Conservation (phyloP, 2,797 vertebrate species). For the Acrossocheilus wenchowensis region DNA sequence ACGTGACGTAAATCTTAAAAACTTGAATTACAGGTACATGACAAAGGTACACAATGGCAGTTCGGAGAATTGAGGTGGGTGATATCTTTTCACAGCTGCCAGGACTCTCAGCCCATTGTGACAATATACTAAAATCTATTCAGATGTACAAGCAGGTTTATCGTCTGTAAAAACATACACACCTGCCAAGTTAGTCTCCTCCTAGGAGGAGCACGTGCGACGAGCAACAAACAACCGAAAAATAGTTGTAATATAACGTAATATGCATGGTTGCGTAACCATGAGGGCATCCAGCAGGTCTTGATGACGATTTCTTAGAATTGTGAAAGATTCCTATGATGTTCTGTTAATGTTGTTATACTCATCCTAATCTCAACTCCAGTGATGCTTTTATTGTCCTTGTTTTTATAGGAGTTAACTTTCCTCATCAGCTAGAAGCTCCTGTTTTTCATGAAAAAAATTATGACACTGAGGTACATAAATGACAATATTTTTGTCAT, state of each 20-base stretch:
- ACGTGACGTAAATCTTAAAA: slow-evolving; percentile 28
- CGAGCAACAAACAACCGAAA: slow-evolving; percentile 2
- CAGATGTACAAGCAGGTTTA: slow-evolving; percentile 9
- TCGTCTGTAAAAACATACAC: not conserved
- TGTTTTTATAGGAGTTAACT: not conserved
- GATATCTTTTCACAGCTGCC: not conserved
- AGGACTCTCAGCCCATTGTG: not conserved
- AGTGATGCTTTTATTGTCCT: not conserved
- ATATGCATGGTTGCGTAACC: not conserved
- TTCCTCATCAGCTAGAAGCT: not conserved
- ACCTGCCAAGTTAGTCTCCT: not conserved
- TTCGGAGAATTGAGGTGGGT: slow-evolving; percentile 2
- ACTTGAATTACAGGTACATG: slow-evolving; percentile 40
- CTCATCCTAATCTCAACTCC: not conserved
- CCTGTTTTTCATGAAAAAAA: not conserved
- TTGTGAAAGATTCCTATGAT: not conserved
- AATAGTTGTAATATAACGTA: not conserved
- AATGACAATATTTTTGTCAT: not conserved
- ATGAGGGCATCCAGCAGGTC: not conserved
- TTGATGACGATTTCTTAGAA: not conserved
- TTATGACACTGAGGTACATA: not conserved
- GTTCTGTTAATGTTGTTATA: not conserved
- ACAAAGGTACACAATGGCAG: slow-evolving; percentile 26
- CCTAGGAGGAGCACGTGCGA: not conserved
- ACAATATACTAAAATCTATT: not conserved